These are phyloP conservation scores for Antennarius striatus DNA, from an alignment of 2,113 vertebrate genomes.

Conservation along the genomic window DNA sequence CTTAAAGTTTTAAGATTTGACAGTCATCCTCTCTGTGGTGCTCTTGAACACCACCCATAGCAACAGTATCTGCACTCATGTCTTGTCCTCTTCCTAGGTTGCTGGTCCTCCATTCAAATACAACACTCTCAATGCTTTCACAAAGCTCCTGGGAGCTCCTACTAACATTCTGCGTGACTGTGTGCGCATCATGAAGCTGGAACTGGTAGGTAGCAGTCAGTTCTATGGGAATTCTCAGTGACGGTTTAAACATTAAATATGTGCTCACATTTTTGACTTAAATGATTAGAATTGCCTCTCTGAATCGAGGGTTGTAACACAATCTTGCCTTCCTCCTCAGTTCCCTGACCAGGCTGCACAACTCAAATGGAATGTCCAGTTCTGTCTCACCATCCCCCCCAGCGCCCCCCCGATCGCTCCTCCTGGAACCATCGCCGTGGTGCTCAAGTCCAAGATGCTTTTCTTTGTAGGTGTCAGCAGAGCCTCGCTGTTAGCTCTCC, in stretches of 20 bases:
- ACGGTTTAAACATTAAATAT: no score
- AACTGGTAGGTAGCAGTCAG: slow-evolving; percentile 85
- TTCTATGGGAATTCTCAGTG: not conserved
- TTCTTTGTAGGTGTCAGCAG: slow-evolving; percentile 90
- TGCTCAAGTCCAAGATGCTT: slow-evolving; percentile 99
- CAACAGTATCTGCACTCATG: not conserved
- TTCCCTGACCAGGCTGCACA: slow-evolving; percentile 96
- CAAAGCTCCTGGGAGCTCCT: slow-evolving; percentile 94
- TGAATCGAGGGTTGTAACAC: not conserved
- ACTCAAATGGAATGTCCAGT: slow-evolving; percentile 98
- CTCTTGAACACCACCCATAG: not conserved
- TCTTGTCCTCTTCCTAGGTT: slow-evolving; percentile 79
- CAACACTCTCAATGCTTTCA: slow-evolving; percentile 98
- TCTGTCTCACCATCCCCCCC: slow-evolving; percentile 98
- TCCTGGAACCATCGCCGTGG: slow-evolving; percentile 96
- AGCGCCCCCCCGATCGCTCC: slow-evolving; percentile 97
- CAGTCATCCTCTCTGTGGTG: not conserved
- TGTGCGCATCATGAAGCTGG: slow-evolving; percentile 98
- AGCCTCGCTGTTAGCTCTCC: not conserved
- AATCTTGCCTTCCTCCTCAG: slow-evolving; percentile 66
- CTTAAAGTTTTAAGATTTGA: not conserved
- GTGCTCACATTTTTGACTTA: no score
- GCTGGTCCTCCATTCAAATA: slow-evolving; percentile 98
- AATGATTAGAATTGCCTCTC: not conserved
- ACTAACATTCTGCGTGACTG: slow-evolving; percentile 98